Evolutionary conservation across 2,888 invertebrate genomes (phyloP).

Genomic region (Pyrocoelia pectoralis): DNA sequence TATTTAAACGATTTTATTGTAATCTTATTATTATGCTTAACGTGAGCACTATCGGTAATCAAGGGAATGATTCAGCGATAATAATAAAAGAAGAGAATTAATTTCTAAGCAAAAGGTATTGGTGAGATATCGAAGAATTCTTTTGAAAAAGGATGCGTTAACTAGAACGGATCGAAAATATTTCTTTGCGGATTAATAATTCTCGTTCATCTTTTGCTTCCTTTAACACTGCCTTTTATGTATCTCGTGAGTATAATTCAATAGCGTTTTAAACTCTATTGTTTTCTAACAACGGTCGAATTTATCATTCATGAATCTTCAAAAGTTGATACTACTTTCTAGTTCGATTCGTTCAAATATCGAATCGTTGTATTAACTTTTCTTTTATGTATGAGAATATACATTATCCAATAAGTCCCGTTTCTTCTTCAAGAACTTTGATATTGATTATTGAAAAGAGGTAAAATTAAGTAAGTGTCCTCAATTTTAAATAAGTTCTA

Average conservation of each 20-base stretch:
- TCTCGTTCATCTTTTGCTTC: slow-evolving; percentile 1
- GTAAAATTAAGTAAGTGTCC: no score
- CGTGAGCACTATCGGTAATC: not conserved
- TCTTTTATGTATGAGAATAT: not conserved
- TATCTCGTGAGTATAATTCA: not conserved
- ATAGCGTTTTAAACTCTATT: not conserved
- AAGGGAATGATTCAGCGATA: not conserved
- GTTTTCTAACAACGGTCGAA: not conserved
- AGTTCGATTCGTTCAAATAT: not conserved
- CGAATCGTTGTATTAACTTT: not conserved
- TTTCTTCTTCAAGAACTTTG: no score
- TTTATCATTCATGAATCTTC: slow-evolving; percentile 1
- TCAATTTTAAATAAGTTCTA: no score
- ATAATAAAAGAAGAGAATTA: slow-evolving; percentile 1
- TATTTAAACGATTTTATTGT: not conserved
- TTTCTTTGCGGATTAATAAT: not conserved
- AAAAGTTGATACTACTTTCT: not conserved
- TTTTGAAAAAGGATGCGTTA: not conserved
- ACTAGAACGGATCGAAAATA: not conserved
- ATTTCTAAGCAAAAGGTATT: not conserved
- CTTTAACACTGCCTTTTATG: not conserved
- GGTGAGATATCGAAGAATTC: not conserved
- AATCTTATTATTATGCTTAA: not conserved
- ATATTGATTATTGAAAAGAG: no score
- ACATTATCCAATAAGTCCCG: no score